A percentile compares a stretch with the other conserved stretches of the same genome.
Evolutionary conservation across 2,888 invertebrate species (phyloP).

Genomic region (Habrosyne pyritoides): DNA sequence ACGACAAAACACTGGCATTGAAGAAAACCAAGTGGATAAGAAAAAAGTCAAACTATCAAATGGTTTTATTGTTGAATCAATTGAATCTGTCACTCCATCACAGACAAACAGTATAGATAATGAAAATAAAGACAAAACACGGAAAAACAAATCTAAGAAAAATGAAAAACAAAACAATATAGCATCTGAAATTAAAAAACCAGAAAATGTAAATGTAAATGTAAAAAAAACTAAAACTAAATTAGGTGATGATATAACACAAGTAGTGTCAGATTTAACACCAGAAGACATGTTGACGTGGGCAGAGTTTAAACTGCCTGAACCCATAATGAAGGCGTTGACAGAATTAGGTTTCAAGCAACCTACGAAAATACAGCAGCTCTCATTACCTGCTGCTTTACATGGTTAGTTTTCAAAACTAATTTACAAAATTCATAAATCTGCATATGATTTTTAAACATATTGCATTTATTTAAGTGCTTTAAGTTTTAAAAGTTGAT

Average conservation of each 20-base stretch:
- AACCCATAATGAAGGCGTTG: conserved; percentile 88
- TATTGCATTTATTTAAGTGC: too few species aligned
- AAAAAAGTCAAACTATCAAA: conserved; percentile 61
- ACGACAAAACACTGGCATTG: conserved; percentile 40
- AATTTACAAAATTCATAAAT: too few species aligned
- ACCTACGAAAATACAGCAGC: conserved; percentile 95
- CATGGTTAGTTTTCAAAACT: conserved; percentile 81
- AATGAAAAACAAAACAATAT: conserved; percentile 17
- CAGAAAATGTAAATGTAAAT: conserved; percentile 16
- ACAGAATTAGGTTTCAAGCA: conserved; percentile 89
- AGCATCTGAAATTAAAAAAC: conserved; percentile 14
- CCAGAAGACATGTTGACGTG: conserved; percentile 84
- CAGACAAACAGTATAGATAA: conserved; percentile 41
- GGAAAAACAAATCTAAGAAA: conserved; percentile 16
- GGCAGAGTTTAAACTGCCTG: conserved; percentile 88
- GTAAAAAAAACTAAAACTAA: conserved; percentile 40
- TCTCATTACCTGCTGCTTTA: conserved; percentile 92
- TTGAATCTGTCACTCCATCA: conserved; percentile 49
- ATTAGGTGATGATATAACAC: conserved; percentile 55
- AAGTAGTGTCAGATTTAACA: conserved; percentile 46
- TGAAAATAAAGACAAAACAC: conserved; percentile 14
- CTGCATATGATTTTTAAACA: too few species aligned
- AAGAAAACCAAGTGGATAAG: conserved; percentile 35
- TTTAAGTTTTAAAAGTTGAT: too few species aligned
- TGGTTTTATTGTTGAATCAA: conserved; percentile 69